A percentile compares a stretch with the other conserved stretches of the same genome.
Evolutionary conservation across 53 echinoderm and acorn worm species (phyloP).

Genomic region (Apostichopus leukothele): DNA sequence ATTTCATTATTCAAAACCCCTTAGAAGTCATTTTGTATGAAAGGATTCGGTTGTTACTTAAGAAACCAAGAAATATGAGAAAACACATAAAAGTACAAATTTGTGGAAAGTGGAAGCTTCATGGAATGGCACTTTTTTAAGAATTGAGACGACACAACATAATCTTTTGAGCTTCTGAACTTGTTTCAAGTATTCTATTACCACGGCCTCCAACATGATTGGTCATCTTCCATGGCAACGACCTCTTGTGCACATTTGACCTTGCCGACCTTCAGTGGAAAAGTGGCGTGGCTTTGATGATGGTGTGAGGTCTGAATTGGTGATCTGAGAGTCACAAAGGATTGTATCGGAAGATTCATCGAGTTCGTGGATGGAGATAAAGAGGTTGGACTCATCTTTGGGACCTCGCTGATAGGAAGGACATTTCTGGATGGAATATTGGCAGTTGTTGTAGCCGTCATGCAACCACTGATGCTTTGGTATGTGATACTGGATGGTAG

Average conservation of each 20-base stretch:
- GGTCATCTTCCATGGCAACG: conserved; percentile 16
- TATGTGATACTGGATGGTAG: conserved; percentile 11
- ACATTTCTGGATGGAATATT: conserved; percentile 30
- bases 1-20: too few species aligned
- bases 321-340: conserved; percentile 30
- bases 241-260: conserved; percentile 35
- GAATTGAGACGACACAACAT: too few species aligned
- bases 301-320: conserved; percentile 34
- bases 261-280: background rate
- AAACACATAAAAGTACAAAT: background rate
- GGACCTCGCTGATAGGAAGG: background rate
- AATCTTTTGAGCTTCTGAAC: too few species aligned
- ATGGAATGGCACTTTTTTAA: background rate
- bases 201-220: conserved; percentile 43
- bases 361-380: background rate
- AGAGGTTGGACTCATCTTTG: background rate
- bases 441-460: conserved; percentile 26
- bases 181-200: background rate
- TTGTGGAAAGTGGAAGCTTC: background rate
- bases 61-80: too few species aligned
- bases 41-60: too few species aligned
- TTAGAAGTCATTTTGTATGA: too few species aligned
- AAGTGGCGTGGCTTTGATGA: conserved; percentile 6
- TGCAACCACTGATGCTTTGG: conserved; percentile 30
- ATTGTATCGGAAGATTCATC: conserved; percentile 11